Percentiles rank a stretch among this genome's conserved stretches.
Evolutionary conservation across 2,888 invertebrate species (phyloP).

Genomic region (Erebia palarica): DNA sequence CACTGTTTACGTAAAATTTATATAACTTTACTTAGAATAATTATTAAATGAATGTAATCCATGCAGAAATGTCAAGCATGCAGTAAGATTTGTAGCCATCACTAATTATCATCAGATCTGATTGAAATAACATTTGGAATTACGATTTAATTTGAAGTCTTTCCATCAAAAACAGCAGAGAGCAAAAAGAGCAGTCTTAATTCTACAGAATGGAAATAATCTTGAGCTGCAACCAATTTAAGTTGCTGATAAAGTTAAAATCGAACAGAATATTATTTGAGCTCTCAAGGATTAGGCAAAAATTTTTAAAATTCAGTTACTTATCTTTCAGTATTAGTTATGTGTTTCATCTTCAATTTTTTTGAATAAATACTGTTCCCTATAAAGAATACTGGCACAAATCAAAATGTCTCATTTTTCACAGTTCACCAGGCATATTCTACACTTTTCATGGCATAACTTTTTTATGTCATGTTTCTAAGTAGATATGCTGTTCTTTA

Average conservation of each 20-base stretch:
- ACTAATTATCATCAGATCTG: neutral
- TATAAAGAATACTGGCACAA: neutral
- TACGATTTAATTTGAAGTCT: neutral
- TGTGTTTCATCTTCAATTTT: neutral
- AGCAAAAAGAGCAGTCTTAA: neutral
- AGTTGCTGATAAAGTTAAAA: neutral
- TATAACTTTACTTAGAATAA: too few species aligned
- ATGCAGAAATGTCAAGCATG: neutral
- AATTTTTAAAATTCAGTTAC: too few species aligned
- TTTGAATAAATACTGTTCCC: neutral
- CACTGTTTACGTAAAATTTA: too few species aligned
- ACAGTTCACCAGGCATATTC: too few species aligned
- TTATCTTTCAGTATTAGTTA: too few species aligned
- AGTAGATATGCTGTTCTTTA: too few species aligned
- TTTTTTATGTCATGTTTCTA: too few species aligned
- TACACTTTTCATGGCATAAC: too few species aligned
- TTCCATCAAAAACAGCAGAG: neutral
- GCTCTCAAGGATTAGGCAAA: too few species aligned
- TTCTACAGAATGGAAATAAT: neutral
- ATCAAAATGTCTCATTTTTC: neutral
- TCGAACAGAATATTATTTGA: too few species aligned
- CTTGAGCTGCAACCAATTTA: neutral
- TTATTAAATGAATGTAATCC: too few species aligned
- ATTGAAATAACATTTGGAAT: conserved; percentile 3
- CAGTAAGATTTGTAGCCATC: neutral